These are phyloP conservation scores for Eospalax fontanierii DNA, from an alignment of 2,797 vertebrate genomes.

Conservation along the genomic window DNA sequence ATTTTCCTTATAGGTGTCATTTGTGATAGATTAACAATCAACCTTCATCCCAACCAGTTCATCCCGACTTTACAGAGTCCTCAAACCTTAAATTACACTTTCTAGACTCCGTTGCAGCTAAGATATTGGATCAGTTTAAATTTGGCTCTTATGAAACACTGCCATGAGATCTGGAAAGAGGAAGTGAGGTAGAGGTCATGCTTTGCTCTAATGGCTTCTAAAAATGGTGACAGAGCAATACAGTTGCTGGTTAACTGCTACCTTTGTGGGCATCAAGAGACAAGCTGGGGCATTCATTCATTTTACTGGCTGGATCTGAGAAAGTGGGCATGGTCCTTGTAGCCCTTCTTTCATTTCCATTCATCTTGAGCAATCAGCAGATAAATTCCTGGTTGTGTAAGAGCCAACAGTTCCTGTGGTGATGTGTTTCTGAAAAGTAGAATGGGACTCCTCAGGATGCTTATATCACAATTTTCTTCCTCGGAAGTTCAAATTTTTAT, in stretches of 20 bases:
- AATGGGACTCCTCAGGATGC: neutral
- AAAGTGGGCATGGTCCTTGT: neutral
- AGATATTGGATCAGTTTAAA: neutral
- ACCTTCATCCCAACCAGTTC: neutral
- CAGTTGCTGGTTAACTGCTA: neutral
- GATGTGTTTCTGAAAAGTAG: neutral
- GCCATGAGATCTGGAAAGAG: neutral
- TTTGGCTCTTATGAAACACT: neutral
- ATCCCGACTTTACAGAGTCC: neutral
- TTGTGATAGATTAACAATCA: neutral
- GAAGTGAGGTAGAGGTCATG: neutral
- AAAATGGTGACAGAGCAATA: neutral
- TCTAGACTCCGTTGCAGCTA: conserved; percentile 65
- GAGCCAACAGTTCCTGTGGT: neutral
- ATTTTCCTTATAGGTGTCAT: neutral
- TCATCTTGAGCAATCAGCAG: neutral
- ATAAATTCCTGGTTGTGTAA: neutral
- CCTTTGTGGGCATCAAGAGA: neutral
- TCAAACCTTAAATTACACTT: neutral
- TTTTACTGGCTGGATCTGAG: neutral
- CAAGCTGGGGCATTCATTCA: too few relatives aligned
- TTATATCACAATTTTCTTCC: neutral
- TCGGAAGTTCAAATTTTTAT: neutral
- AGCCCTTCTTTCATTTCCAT: neutral
- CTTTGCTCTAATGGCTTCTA: neutral